Evolutionary conservation across 1,140 invertebrate genomes (phyloP).

Genomic region (Brachionus sp.): DNA sequence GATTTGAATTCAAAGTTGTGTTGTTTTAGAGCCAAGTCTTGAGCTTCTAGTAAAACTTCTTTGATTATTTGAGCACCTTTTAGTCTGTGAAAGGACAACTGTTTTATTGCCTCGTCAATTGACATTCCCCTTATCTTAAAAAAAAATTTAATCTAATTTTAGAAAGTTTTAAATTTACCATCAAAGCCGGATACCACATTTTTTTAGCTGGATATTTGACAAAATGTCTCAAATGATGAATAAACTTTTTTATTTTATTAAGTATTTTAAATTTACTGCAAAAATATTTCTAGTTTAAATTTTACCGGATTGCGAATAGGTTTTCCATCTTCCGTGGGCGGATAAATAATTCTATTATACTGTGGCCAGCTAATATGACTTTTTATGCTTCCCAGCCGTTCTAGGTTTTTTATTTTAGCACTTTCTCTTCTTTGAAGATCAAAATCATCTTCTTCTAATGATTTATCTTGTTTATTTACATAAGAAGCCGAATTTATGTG

Average conservation of each 20-base stretch:
- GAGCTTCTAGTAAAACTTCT: constrained; percentile 76
- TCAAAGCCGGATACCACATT: constrained; percentile 81
- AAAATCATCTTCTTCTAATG: constrained; percentile 6
- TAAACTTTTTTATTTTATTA: not conserved
- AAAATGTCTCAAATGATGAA: constrained; percentile 62
- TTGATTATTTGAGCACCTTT: constrained; percentile 77
- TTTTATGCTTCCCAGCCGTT: constrained; percentile 19
- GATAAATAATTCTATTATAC: constrained; percentile 46
- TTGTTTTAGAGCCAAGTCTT: constrained; percentile 75
- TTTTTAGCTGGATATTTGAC: constrained; percentile 85
- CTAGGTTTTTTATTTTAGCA: constrained; percentile 27
- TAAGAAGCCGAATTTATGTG: not conserved
- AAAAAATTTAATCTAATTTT: constrained; percentile 26
- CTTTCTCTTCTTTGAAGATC: not conserved
- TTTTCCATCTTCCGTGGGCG: not conserved
- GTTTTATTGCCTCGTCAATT: constrained; percentile 81
- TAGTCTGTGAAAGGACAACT: constrained; percentile 66
- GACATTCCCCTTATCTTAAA: constrained; percentile 72
- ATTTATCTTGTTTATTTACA: constrained; percentile 29
- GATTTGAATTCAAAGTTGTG: constrained; percentile 92
- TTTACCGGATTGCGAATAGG: constrained; percentile 17
- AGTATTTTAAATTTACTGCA: not conserved
- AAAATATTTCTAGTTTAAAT: not conserved
- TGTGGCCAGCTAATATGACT: constrained; percentile 39
- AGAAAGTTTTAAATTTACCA: constrained; percentile 62